phyloP scores from a whole-genome alignment of 2,113 vertebrate species.

The Oncorhynchus keta region DNA sequence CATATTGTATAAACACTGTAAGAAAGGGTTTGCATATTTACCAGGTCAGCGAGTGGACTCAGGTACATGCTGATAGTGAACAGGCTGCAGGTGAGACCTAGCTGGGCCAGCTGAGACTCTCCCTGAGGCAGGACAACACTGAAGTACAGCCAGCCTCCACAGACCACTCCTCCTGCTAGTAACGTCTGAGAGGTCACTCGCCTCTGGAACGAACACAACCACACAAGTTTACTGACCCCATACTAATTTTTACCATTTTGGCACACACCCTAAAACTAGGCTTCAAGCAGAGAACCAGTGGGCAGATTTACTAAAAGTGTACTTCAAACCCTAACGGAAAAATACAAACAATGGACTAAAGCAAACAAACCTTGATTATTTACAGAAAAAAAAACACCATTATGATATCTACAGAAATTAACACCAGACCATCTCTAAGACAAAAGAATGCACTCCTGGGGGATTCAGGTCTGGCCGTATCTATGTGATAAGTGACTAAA shows the following conservation, averaged over 20 bases:
- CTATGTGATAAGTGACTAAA: too few relatives aligned
- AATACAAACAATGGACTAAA: too few relatives aligned
- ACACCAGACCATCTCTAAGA: too few relatives aligned
- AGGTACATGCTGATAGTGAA: conserved; percentile 94
- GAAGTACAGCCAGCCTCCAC: conserved; percentile 80
- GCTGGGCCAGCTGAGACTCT: conserved; percentile 62
- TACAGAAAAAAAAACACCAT: too few relatives aligned
- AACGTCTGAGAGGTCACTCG: conserved; percentile 61
- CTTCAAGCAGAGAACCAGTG: too few relatives aligned
- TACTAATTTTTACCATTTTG: background rate
- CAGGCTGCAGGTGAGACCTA: conserved; percentile 88
- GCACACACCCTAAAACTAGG: background rate
- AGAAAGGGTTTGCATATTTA: conserved; percentile 43
- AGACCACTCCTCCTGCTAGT: conserved; percentile 63
- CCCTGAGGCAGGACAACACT: conserved; percentile 59
- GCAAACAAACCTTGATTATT: too few relatives aligned
- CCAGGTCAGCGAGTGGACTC: conserved; percentile 87
- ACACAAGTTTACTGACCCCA: background rate
- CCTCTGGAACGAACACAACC: conserved; percentile 62
- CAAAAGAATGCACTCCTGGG: too few relatives aligned
- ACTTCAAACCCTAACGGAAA: too few relatives aligned
- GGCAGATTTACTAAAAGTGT: too few relatives aligned
- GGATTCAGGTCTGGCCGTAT: too few relatives aligned
- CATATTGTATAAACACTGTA: background rate
- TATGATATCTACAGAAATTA: too few relatives aligned